Conservation (phyloP, 2,888 invertebrate species). For the Argyresthia albistria region DNA sequence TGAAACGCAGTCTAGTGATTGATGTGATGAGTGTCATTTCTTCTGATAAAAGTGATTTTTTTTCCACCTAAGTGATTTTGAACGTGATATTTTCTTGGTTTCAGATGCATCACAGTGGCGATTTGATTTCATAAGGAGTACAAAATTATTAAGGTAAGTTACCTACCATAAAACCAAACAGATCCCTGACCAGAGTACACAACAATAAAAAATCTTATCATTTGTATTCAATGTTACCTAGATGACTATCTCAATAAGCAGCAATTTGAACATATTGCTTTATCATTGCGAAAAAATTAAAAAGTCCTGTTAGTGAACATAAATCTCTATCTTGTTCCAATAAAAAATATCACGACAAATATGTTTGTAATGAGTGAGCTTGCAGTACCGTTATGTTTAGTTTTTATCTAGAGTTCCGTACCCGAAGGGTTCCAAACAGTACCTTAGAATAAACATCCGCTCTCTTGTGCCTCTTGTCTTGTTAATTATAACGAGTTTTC, state of each 20-base stretch:
- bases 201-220: neutral
- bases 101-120: constrained; percentile 44
- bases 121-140: constrained; percentile 40
- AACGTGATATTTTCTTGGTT: constrained; percentile 28
- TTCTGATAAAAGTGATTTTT: too few relatives aligned
- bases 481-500: too few relatives aligned
- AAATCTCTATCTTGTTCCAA: constrained; percentile 29
- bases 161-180: neutral
- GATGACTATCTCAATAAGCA: neutral
- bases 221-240: too few relatives aligned
- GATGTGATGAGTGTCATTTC: too few relatives aligned
- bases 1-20: too few relatives aligned
- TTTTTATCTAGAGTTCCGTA: too few relatives aligned
- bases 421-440: too few relatives aligned
- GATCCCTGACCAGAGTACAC: neutral
- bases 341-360: constrained; percentile 14
- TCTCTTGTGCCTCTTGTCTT: too few relatives aligned
- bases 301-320: constrained; percentile 23
- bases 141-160: constrained; percentile 54
- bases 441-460: too few relatives aligned
- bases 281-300: constrained; percentile 26
- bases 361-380: too few relatives aligned
- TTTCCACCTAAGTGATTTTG: neutral
- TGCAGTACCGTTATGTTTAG: too few relatives aligned
- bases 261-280: constrained; percentile 13